Evolutionary conservation across 2,888 invertebrate species (phyloP), one percentile per base, ranked within the genome.

Genomic region (Metallyticus violacea): DNA sequence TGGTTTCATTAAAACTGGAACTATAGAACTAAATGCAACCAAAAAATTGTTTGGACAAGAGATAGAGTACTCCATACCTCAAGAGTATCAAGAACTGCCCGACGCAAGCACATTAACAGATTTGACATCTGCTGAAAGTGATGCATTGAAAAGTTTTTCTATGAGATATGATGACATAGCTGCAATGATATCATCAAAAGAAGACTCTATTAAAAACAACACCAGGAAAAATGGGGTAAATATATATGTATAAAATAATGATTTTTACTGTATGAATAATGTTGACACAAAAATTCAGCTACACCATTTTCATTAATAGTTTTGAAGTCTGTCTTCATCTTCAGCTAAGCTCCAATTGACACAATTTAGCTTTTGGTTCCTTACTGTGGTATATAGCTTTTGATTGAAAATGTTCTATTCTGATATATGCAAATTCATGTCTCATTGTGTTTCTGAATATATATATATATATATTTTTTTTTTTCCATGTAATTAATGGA

Each of bases 71-170:
- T 9, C n/a, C 40, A 25, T 79, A 22, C 85, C 26, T 27, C 81
- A 85, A 26, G 26, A 76, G n/a, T 26, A 77, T 22, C 62, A 85
- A 92, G 91, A 1, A 88, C 88, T 0, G 92, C 91, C 89, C 92
- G 92, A 88, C 92, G 92, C 1, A 88, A 93, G 25, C 90, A 92
- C 1, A 92, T 92, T 88, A 89, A 93, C 29, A 91, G 91, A 0
- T 91, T 90, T 30, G 92, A 92, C 88, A 0, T 26, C 83, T 2
- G 40, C 22, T 30, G 87, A 87, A 15, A 81, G 80, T 7, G 79
- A 88, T 25, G 77, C 92, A 90, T 92, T 93, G 0, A 91, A 91
- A 25, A 92, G 93, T 86, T 93, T 93, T 89, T 92, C 92, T 81
- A 93, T 93, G 93, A 93, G 92, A 88, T 93, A 93, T 90, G 91